Conservation (phyloP, 2,888 invertebrate genomes). For the Hermaeophaga mercurialis region DNA sequence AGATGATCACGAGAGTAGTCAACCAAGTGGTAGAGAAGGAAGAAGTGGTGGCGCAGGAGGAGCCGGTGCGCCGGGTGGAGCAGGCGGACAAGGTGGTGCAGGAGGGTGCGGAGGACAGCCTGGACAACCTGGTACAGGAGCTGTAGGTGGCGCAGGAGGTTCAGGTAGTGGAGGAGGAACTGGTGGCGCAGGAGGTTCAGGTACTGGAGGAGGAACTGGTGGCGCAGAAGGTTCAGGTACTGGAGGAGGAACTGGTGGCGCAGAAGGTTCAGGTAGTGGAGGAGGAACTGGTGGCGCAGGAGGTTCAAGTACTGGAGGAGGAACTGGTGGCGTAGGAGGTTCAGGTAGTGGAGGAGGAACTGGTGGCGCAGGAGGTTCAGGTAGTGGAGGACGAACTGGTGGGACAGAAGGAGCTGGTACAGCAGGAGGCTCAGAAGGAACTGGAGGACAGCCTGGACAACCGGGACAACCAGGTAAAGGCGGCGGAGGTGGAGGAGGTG, state of each 20-base stretch:
- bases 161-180: constrained; percentile 5
- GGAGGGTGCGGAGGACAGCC: not conserved
- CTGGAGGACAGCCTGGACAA: constrained; percentile 5
- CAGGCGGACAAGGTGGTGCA: not conserved
- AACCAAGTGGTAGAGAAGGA: not conserved
- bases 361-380: not conserved
- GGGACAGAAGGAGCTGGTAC: no score
- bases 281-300: no score
- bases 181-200: not conserved
- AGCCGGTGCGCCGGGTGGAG: not conserved
- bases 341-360: not conserved
- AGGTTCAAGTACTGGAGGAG: constrained; percentile 9
- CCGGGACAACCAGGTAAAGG: constrained; percentile 5
- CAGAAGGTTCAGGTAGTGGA: constrained; percentile 5
- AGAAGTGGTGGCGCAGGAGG: not conserved
- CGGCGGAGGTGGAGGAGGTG: constrained; percentile 8
- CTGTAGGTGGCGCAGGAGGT: constrained; percentile 6
- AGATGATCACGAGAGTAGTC: no score
- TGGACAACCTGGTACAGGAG: not conserved
- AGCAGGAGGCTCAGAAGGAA: not conserved
- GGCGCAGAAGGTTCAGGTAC: no score
- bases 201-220: constrained; percentile 4
- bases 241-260: no score
- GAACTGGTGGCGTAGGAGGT: not conserved
- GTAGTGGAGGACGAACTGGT: no score